Percentiles rank a stretch among this genome's conserved stretches.
These are phyloP conservation scores for Cepphus grylle DNA, from an alignment of 2,113 vertebrate species.

Conservation along the genomic window DNA sequence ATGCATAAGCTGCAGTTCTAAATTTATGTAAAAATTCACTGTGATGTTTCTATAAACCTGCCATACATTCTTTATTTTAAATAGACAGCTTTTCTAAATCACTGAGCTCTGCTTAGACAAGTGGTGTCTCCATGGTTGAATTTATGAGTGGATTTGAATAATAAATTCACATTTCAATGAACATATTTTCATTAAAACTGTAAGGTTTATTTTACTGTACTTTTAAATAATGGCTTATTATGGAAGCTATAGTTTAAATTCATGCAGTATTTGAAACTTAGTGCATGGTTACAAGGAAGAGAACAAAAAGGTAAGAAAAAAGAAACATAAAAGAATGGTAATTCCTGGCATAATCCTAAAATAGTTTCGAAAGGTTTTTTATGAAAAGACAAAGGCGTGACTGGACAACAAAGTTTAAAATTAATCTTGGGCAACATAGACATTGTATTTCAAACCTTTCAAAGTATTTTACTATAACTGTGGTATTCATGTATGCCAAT, in stretches of 20 bases:
- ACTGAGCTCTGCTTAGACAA: slow-evolving; percentile 84
- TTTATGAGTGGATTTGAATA: slow-evolving; percentile 87
- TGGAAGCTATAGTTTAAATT: slow-evolving; percentile 82
- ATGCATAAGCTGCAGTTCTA: slow-evolving; percentile 79
- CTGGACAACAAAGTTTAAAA: slow-evolving; percentile 31
- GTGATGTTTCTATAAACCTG: slow-evolving; percentile 83
- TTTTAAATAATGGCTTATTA: slow-evolving; percentile 86
- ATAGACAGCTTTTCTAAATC: slow-evolving; percentile 86
- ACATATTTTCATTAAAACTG: slow-evolving; percentile 86
- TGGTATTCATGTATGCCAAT: background rate
- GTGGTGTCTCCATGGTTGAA: slow-evolving; percentile 82
- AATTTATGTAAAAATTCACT: slow-evolving; percentile 84
- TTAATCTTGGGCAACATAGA: background rate
- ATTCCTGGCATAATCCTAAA: slow-evolving; percentile 62
- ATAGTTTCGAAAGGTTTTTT: slow-evolving; percentile 49
- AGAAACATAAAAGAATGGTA: slow-evolving; percentile 28
- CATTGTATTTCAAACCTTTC: slow-evolving; percentile 48
- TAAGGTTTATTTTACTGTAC: slow-evolving; percentile 86
- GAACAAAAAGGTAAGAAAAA: slow-evolving; percentile 67
- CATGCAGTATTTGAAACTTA: slow-evolving; percentile 76
- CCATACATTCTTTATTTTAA: slow-evolving; percentile 87
- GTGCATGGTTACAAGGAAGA: slow-evolving; percentile 71
- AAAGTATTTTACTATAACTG: slow-evolving; percentile 17
- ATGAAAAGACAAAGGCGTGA: slow-evolving; percentile 37
- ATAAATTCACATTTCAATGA: slow-evolving; percentile 88